phyloP scores from a whole-genome alignment of 2,888 invertebrate species.

The Phytoseiulus persimilis region DNA sequence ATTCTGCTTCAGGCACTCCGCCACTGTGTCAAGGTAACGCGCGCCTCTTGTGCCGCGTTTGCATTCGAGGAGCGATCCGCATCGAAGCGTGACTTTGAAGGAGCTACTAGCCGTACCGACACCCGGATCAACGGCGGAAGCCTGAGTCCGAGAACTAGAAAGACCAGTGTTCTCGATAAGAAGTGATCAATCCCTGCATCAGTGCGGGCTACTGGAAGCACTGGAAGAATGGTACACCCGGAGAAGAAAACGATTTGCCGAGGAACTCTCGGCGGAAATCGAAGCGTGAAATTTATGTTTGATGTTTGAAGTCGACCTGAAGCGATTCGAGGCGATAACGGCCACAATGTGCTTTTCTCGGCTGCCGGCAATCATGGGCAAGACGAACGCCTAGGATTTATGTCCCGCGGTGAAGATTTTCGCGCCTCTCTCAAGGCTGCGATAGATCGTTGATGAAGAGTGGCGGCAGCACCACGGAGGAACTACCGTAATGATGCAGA shows the following conservation, averaged over 20 bases:
- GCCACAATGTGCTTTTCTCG: not conserved
- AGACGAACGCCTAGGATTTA: slow-evolving; percentile 5
- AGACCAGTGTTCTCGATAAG: too few species aligned
- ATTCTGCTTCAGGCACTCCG: too few species aligned
- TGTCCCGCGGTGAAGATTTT: not conserved
- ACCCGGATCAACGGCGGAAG: too few species aligned
- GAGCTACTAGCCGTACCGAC: too few species aligned
- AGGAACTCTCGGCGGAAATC: not conserved
- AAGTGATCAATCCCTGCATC: too few species aligned
- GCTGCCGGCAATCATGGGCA: not conserved
- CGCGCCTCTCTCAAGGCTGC: not conserved
- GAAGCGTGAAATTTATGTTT: not conserved
- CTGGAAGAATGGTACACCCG: too few species aligned
- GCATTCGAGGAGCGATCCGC: too few species aligned
- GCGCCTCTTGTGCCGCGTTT: too few species aligned
- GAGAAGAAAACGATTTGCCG: not conserved
- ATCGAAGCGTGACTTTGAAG: too few species aligned
- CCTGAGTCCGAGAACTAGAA: too few species aligned
- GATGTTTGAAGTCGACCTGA: not conserved
- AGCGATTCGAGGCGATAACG: not conserved
- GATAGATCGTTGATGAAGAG: not conserved
- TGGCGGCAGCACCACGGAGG: not conserved
- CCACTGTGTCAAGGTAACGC: too few species aligned
- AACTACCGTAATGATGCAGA: not conserved
- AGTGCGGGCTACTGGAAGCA: too few species aligned